Percentiles rank a stretch among this genome's conserved stretches.
Conservation (phyloP, 2,797 vertebrate species). For the Bufotes viridis region DNA sequence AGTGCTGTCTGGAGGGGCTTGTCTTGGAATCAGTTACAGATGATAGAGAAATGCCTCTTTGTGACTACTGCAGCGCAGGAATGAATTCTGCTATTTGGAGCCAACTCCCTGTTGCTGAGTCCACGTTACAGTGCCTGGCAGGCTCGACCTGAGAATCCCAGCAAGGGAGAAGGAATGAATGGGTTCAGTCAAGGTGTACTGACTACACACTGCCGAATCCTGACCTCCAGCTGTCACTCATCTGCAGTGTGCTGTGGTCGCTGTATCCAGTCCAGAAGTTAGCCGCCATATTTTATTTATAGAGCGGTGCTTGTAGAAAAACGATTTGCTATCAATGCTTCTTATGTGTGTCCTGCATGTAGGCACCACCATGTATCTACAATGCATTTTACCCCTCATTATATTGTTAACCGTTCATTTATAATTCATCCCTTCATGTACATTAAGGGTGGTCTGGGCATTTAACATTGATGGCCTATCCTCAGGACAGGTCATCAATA, state of each 20-base stretch:
- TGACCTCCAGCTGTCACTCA: conserved; percentile 70
- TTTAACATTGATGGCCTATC: too few species aligned
- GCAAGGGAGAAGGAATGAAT: conserved; percentile 75
- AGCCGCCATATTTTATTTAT: not conserved
- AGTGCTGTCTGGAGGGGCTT: conserved; percentile 76
- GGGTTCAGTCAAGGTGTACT: conserved; percentile 75
- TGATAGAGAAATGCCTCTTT: conserved; percentile 78
- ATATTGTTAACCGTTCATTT: too few species aligned
- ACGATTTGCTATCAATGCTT: not conserved
- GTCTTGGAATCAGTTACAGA: conserved; percentile 76
- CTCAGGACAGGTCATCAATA: too few species aligned
- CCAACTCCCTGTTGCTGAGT: conserved; percentile 73
- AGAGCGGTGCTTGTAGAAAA: not conserved
- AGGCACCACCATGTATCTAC: too few species aligned
- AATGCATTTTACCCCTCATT: too few species aligned
- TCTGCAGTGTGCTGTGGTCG: not conserved
- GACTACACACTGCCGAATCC: conserved; percentile 63
- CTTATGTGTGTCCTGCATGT: not conserved
- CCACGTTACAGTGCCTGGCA: conserved; percentile 76
- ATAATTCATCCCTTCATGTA: too few species aligned
- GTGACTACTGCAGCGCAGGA: conserved; percentile 76
- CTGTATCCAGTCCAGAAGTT: not conserved
- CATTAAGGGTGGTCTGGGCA: too few species aligned
- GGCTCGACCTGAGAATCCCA: conserved; percentile 70
- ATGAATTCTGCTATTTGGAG: conserved; percentile 76